Evolutionary conservation across 2,888 invertebrate genomes (phyloP).

Genomic region (Pheosia tremula): DNA sequence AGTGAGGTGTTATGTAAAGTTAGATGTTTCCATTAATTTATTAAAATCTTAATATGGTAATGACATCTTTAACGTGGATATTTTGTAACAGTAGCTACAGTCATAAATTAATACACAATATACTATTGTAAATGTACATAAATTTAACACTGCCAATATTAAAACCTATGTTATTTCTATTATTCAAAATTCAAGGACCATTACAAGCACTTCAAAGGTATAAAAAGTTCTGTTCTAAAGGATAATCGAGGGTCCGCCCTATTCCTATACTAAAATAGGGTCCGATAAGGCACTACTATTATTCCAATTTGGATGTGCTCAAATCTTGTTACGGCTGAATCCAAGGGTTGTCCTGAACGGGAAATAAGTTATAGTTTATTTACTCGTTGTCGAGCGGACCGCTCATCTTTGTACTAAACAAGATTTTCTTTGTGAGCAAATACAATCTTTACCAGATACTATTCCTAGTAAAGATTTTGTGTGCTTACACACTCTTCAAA

Average conservation of each 20-base stretch:
- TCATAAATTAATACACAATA: not conserved
- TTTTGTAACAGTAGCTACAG: not conserved
- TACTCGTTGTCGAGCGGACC: slow-evolving; percentile 42
- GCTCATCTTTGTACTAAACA: slow-evolving; percentile 35
- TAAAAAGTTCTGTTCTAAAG: slow-evolving; percentile 40
- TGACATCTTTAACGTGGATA: not conserved
- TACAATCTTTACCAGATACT: no score
- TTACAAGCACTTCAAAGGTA: slow-evolving; percentile 28
- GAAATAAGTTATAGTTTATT: slow-evolving; percentile 51
- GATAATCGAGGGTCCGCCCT: slow-evolving; percentile 30
- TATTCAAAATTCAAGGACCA: slow-evolving; percentile 11
- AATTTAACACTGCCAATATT: no score
- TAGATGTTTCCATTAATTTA: not conserved
- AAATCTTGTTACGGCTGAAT: slow-evolving; percentile 58
- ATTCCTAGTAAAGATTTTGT: slow-evolving; percentile 11
- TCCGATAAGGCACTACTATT: slow-evolving; percentile 45
- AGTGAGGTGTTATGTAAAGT: not conserved
- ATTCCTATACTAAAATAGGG: slow-evolving; percentile 40
- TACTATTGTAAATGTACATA: no score
- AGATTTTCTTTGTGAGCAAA: slow-evolving; percentile 30
- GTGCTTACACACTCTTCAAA: not conserved
- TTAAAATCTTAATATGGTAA: not conserved
- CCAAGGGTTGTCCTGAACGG: slow-evolving; percentile 48
- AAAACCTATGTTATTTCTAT: not conserved
- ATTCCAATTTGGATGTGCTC: slow-evolving; percentile 56